These are phyloP conservation scores for Platyura marginata DNA, from an alignment of 1,140 invertebrate genomes.

Conservation along the genomic window DNA sequence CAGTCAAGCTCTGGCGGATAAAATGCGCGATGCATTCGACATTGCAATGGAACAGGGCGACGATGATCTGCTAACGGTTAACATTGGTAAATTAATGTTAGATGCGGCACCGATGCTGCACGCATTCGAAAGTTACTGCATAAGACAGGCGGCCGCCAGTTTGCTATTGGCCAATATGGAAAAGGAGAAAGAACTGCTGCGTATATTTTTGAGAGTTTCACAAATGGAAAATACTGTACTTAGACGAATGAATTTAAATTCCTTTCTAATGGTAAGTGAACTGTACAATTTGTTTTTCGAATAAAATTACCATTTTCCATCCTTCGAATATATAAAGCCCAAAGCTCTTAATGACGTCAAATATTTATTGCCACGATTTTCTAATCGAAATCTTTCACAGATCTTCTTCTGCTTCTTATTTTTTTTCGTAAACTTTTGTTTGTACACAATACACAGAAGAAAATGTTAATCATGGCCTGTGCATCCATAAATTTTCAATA, in stretches of 20 bases:
- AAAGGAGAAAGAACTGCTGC: constrained; percentile 85
- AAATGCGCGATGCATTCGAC: constrained; percentile 72
- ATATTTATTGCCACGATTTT: no score
- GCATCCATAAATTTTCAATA: no score
- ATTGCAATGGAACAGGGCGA: constrained; percentile 58
- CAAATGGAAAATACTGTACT: constrained; percentile 91
- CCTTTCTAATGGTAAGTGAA: constrained; percentile 76
- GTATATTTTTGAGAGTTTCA: constrained; percentile 86
- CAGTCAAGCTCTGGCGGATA: constrained; percentile 67
- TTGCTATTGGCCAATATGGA: constrained; percentile 75
- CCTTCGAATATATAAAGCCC: no score
- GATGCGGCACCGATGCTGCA: constrained; percentile 85
- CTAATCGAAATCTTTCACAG: no score
- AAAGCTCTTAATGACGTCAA: no score
- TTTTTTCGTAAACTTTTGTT: no score
- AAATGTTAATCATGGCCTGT: no score
- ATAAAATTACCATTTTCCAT: neutral
- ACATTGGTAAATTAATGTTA: constrained; percentile 79
- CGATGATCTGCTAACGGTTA: constrained; percentile 70
- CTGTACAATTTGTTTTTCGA: neutral
- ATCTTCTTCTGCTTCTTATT: no score
- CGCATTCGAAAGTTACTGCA: constrained; percentile 88
- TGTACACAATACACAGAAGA: no score
- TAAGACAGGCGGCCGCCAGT: constrained; percentile 76
- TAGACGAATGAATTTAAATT: constrained; percentile 88